Percentiles rank a stretch among this genome's conserved stretches.
These are phyloP conservation scores for Gymnocephalus cernua DNA, from an alignment of 2,113 vertebrate genomes.

Conservation along the genomic window DNA sequence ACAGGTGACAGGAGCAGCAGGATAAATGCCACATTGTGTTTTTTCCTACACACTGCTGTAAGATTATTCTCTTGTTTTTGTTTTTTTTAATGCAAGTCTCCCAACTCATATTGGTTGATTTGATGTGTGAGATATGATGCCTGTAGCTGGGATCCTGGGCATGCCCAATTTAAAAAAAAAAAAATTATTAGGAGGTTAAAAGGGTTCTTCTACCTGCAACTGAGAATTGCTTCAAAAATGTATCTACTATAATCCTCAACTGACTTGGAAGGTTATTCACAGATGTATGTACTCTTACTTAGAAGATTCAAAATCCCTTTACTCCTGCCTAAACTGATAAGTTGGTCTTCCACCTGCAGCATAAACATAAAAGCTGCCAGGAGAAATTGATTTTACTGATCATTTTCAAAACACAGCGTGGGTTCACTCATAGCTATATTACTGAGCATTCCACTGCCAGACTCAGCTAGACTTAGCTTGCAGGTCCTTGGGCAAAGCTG, in stretches of 20 bases:
- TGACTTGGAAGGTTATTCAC: slow-evolving; percentile 52
- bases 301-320: slow-evolving; percentile 30
- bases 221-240: slow-evolving; percentile 40
- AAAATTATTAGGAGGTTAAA: slow-evolving; percentile 39
- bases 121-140: slow-evolving; percentile 1
- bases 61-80: slow-evolving; percentile 9
- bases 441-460: slow-evolving; percentile 10
- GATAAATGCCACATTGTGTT: slow-evolving; percentile 11
- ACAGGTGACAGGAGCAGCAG: slow-evolving; percentile 15
- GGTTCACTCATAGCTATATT: slow-evolving; percentile 9
- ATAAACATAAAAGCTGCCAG: slow-evolving; percentile 12
- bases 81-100: not conserved
- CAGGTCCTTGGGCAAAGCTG: slow-evolving; percentile 12
- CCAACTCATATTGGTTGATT: not conserved
- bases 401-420: slow-evolving; percentile 24
- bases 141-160: slow-evolving; percentile 5
- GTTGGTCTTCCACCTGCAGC: slow-evolving; percentile 25
- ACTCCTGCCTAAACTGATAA: slow-evolving; percentile 21
- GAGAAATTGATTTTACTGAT: slow-evolving; percentile 22
- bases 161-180: too few species aligned
- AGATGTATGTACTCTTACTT: slow-evolving; percentile 36
- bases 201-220: slow-evolving; percentile 34
- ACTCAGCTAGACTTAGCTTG: not conserved
- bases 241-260: slow-evolving; percentile 30
- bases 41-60: not conserved